phyloP scores from a whole-genome alignment of 2,888 invertebrate species.

The Pedicia rivosa region DNA sequence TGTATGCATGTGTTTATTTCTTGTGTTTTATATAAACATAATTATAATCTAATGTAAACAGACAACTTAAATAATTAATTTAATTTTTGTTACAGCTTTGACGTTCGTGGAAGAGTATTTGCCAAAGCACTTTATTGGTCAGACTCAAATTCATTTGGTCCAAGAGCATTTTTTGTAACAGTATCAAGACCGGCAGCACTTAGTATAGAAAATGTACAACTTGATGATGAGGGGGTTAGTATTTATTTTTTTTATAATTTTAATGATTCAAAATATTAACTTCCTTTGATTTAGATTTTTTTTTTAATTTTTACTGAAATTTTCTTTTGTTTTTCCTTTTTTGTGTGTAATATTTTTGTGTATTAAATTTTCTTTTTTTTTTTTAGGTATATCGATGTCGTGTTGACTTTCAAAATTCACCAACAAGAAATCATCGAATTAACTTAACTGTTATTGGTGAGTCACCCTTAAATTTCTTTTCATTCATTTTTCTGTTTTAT shows the following conservation, averaged over 20 bases:
- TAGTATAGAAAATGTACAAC: slow-evolving; percentile 65
- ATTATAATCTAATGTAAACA: too few relatives aligned
- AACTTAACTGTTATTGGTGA: slow-evolving; percentile 82
- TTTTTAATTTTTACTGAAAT: not conserved
- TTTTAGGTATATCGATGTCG: slow-evolving; percentile 58
- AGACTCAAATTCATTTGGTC: slow-evolving; percentile 66
- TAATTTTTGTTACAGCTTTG: slow-evolving; percentile 48
- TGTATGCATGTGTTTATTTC: too few relatives aligned
- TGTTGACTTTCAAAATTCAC: slow-evolving; percentile 79
- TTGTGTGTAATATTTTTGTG: not conserved
- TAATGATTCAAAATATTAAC: not conserved
- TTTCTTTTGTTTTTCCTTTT: not conserved
- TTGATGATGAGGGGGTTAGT: slow-evolving; percentile 66
- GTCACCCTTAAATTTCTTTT: slow-evolving; percentile 22
- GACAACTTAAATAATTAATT: too few relatives aligned
- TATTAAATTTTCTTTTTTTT: slow-evolving; percentile 1
- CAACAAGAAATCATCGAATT: slow-evolving; percentile 76
- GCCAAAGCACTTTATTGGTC: slow-evolving; percentile 73
- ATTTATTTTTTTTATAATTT: slow-evolving; percentile 4
- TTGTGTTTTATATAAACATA: too few relatives aligned
- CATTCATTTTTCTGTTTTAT: not conserved
- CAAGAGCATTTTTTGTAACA: slow-evolving; percentile 70
- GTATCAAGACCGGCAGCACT: slow-evolving; percentile 66
- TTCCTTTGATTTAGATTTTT: not conserved
- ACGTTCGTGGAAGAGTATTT: slow-evolving; percentile 67